Percentiles rank a stretch among this genome's conserved stretches.
These are phyloP conservation scores for Saguinus imperator DNA, from an alignment of 2,113 vertebrate species.

Conservation along the genomic window DNA sequence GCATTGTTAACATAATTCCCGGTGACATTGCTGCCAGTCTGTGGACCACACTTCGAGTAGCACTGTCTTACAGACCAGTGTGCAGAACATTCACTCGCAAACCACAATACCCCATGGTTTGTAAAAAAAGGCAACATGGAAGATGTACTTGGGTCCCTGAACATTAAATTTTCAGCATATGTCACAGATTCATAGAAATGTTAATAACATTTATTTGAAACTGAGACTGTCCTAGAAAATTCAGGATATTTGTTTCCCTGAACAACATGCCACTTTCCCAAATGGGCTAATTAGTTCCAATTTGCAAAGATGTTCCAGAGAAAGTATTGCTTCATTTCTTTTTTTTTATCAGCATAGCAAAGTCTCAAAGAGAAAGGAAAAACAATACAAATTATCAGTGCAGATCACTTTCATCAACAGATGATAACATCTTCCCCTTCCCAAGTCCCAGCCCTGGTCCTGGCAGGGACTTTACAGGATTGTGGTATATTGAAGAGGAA, in stretches of 20 bases:
- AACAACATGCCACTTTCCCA: conserved; percentile 34
- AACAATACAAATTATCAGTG: neutral
- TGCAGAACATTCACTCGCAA: neutral
- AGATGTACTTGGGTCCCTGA: neutral
- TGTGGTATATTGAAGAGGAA: no score
- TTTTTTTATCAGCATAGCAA: neutral
- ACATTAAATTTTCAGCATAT: conserved; percentile 13
- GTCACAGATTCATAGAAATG: neutral
- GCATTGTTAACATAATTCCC: neutral
- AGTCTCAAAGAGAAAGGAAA: neutral
- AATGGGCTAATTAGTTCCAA: conserved; percentile 54
- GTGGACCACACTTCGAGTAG: neutral
- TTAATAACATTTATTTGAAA: conserved; percentile 9
- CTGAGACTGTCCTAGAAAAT: neutral
- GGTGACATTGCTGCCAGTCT: neutral
- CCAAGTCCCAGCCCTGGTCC: no score
- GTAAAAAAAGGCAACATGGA: neutral
- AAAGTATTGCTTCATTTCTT: neutral
- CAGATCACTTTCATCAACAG: neutral
- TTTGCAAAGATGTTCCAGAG: neutral
- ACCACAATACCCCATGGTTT: neutral
- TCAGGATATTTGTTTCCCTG: neutral
- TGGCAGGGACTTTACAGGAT: no score
- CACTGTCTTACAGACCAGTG: rapidly evolving
- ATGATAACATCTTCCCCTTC: no score